Conservation (phyloP, 2,888 invertebrate genomes). For the Argyra leucocephala region DNA sequence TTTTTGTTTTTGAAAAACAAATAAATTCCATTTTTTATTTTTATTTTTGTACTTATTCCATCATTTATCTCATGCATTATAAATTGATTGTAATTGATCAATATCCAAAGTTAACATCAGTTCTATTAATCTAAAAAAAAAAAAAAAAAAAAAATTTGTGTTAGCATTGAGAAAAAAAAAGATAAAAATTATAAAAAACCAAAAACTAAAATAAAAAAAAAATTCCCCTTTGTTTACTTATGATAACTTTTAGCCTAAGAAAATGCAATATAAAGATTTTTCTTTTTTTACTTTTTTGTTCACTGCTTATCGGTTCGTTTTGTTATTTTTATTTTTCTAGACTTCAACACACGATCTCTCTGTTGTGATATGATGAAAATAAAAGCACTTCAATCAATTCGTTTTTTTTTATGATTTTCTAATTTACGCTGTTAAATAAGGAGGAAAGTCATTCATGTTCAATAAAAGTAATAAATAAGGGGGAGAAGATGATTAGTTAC, state of each 20-base stretch:
- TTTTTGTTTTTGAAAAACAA: not conserved
- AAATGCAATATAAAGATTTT: not conserved
- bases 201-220: not conserved
- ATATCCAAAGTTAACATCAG: not conserved
- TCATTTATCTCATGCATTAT: constrained; percentile 1
- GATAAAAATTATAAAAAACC: not conserved
- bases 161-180: too few relatives aligned
- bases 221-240: not conserved
- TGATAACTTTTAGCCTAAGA: not conserved
- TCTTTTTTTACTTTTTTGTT: not conserved
- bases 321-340: too few relatives aligned
- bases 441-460: too few relatives aligned
- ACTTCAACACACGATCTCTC: too few relatives aligned
- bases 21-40: not conserved
- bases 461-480: too few relatives aligned
- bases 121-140: not conserved
- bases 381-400: too few relatives aligned
- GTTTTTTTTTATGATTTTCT: too few relatives aligned
- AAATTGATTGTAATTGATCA: constrained; percentile 6
- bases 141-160: too few relatives aligned
- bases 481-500: too few relatives aligned
- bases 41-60: not conserved
- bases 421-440: too few relatives aligned
- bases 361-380: too few relatives aligned
- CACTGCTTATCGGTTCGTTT: too few relatives aligned